phyloP scores from a whole-genome alignment of 92 coral and sea anemone species.

The Zoanthus sansibaricus region DNA sequence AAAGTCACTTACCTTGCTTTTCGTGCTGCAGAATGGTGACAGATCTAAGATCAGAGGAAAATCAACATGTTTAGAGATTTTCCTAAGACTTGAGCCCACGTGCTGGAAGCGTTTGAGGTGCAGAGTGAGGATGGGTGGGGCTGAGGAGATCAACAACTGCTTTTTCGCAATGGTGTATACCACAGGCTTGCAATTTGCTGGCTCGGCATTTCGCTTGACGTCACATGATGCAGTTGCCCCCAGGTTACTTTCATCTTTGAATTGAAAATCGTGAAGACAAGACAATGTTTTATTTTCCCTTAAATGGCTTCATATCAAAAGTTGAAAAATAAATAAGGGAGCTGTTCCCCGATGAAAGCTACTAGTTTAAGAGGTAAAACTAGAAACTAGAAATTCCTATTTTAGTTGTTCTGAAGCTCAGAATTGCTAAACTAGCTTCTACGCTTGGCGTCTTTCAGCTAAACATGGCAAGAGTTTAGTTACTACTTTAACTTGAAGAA shows the following conservation, averaged over 20 bases:
- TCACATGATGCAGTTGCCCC: constrained; percentile 56
- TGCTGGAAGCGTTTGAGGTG: constrained; percentile 97
- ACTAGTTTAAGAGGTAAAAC: no score
- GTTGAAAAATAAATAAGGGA: no score
- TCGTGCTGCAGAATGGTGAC: constrained; percentile 91
- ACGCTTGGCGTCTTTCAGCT: neutral
- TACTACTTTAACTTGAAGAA: neutral
- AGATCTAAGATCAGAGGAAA: constrained; percentile 87
- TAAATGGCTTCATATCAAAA: no score
- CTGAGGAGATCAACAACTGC: constrained; percentile 82
- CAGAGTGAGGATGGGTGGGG: constrained; percentile 94
- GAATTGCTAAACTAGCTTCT: neutral
- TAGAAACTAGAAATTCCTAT: neutral
- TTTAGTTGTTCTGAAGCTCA: neutral
- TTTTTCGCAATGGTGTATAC: constrained; percentile 96
- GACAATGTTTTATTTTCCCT: no score
- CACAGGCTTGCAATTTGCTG: constrained; percentile 24
- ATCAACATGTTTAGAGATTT: constrained; percentile 89
- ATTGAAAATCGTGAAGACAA: neutral
- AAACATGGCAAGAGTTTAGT: neutral
- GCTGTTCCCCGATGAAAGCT: no score
- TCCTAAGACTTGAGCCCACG: constrained; percentile 81
- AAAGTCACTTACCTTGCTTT: constrained; percentile 70
- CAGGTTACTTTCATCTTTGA: constrained; percentile 13
- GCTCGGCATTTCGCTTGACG: constrained; percentile 49